Conservation (phyloP, 2,797 vertebrate genomes). For the Leucoraja ocellata region DNA sequence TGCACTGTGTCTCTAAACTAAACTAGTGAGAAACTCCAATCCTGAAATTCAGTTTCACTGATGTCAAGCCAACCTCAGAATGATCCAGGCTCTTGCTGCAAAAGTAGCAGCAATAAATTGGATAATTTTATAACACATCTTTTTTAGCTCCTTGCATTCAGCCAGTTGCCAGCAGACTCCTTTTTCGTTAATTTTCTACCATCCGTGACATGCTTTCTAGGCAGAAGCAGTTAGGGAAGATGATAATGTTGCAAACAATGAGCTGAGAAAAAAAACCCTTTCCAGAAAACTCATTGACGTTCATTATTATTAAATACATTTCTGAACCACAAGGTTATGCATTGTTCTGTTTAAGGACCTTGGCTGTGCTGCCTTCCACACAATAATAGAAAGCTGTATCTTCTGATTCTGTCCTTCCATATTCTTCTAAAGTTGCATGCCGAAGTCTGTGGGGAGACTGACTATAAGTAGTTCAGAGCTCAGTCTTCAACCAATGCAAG, state of each 20-base stretch:
- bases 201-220: background rate
- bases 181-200: background rate
- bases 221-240: background rate
- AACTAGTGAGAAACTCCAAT: too few relatives aligned
- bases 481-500: background rate
- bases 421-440: slow-evolving; percentile 13
- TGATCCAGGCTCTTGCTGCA: background rate
- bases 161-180: background rate
- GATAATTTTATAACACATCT: background rate
- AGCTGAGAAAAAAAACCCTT: background rate
- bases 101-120: background rate
- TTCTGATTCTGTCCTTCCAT: background rate
- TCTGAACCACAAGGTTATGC: slow-evolving; percentile 2
- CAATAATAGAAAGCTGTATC: background rate
- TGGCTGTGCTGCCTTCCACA: background rate
- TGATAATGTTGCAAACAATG: background rate
- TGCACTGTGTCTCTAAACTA: too few relatives aligned
- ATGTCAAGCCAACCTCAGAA: background rate
- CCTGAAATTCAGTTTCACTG: background rate
- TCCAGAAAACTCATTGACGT: background rate
- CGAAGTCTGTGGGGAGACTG: background rate
- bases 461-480: background rate
- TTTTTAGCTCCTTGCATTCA: background rate
- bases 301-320: background rate
- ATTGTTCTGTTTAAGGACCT: slow-evolving; percentile 30